Base-by-base conservation (phyloP, 2,113 vertebrate species). In the Coptodon bakossiorum region DNA sequence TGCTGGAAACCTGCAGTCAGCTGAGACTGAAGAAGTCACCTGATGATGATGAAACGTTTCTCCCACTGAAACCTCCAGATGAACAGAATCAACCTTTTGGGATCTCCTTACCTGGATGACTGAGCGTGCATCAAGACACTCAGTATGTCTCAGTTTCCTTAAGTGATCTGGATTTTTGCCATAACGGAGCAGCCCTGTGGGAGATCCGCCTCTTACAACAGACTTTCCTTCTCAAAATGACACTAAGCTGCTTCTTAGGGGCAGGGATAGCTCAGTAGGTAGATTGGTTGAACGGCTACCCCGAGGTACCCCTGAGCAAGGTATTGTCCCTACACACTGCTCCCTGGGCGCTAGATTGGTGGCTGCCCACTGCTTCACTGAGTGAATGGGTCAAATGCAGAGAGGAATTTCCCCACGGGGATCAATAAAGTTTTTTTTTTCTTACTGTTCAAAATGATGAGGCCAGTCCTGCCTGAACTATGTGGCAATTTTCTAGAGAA, bases 321-420 rank as follows among this genome's bases (percentile, higher is more conserved):
- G 11, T 56, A 0, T 56, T 56, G 22, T 56, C 53, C 53, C n/a
- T 22, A 9, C 56, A 59, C 7, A 9, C 7, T 31, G 56, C 7
- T 59, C 56, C 56, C 56, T 0, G 27, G 56, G 56, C 0, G 14
- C 56, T 59, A 17, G 13, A 9, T 3, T 59, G 56, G 7, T 59
- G 27, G 56, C 27, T 59, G 27, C 22, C 54, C 22, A 56, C 53
- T 56, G 22, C 53, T 56, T 56, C 24, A 11, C 22, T 27, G 53
- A 56, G 53, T 56, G 53, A 56, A 56, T 7, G 53, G 11, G 3
- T 56, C 11, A 56, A 2, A 54, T 54, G 53, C 53, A 59, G 24
- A 29, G 24, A 57, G 4, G 56, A 16, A 3, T 56, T 54, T 54
- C 52, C n/a, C n/a, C 10, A 56, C 11, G 0, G 0, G 53, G 53